Evolutionary conservation across 2,797 vertebrate genomes (phyloP).

Genomic region (Geotrypetes seraphini): DNA sequence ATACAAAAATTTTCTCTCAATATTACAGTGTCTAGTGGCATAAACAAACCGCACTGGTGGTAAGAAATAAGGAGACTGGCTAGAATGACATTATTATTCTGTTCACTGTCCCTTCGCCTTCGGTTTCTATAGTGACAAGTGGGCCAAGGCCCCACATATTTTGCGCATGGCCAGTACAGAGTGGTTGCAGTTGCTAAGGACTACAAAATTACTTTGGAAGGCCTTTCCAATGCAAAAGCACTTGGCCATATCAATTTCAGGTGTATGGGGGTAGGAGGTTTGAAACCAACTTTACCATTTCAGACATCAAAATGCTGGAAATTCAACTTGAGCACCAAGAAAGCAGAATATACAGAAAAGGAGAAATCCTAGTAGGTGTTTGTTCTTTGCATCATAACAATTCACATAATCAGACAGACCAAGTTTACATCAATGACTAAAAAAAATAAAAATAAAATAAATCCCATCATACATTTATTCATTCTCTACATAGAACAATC

Average conservation of each 20-base stretch:
- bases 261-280: neutral
- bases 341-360: too few species aligned
- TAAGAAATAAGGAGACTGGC: slow-evolving; percentile 33
- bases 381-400: too few species aligned
- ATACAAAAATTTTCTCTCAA: slow-evolving; percentile 51
- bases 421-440: too few species aligned
- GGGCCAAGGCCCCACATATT: slow-evolving; percentile 32
- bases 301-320: slow-evolving; percentile 3
- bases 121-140: slow-evolving; percentile 42
- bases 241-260: too few species aligned
- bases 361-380: too few species aligned
- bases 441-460: too few species aligned
- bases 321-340: too few species aligned
- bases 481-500: too few species aligned
- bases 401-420: too few species aligned
- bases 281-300: slow-evolving; percentile 14
- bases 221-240: slow-evolving; percentile 29
- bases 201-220: slow-evolving; percentile 32
- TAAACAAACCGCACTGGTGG: slow-evolving; percentile 41
- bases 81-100: slow-evolving; percentile 48
- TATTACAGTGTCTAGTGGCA: slow-evolving; percentile 52
- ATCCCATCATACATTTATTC: too few species aligned
- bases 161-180: slow-evolving; percentile 26
- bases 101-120: slow-evolving; percentile 47
- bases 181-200: slow-evolving; percentile 36